Conservation (phyloP, 2,113 vertebrate genomes). For the Nibea coibor region DNA sequence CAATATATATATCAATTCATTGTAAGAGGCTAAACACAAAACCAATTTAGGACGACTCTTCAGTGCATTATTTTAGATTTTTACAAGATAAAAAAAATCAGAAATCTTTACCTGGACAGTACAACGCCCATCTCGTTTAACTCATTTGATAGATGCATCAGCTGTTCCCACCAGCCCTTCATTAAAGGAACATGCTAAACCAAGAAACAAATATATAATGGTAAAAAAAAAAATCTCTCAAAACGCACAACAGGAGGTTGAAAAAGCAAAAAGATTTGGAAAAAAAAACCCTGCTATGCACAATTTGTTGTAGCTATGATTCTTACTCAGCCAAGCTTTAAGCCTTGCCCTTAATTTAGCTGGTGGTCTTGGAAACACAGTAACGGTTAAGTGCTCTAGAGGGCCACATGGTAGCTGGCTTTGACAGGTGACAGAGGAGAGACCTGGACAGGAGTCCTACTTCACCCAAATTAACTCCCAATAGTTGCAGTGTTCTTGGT, state of each 20-base stretch:
- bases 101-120: slow-evolving; percentile 68
- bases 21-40: neutral
- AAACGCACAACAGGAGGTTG: neutral
- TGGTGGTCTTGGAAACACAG: slow-evolving; percentile 73
- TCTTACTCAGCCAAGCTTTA: slow-evolving; percentile 26
- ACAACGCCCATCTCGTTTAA: slow-evolving; percentile 72
- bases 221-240: slow-evolving; percentile 5
- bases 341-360: slow-evolving; percentile 64
- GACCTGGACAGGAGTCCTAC: slow-evolving; percentile 26
- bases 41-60: neutral
- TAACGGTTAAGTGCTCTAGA: slow-evolving; percentile 72
- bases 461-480: slow-evolving; percentile 46
- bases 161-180: slow-evolving; percentile 49
- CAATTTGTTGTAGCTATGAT: slow-evolving; percentile 45
- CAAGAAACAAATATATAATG: neutral
- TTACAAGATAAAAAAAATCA: neutral
- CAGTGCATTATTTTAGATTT: neutral
- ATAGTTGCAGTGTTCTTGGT: neutral
- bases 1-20: neutral
- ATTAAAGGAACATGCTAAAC: slow-evolving; percentile 52
- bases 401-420: slow-evolving; percentile 67
- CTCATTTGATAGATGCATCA: slow-evolving; percentile 68
- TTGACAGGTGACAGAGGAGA: slow-evolving; percentile 72
- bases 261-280: neutral
- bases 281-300: slow-evolving; percentile 12